A percentile compares a stretch with the other conserved stretches of the same genome.
These are phyloP conservation scores for Lepisosteus osseus DNA, from an alignment of 2,113 vertebrate genomes.

Conservation along the genomic window DNA sequence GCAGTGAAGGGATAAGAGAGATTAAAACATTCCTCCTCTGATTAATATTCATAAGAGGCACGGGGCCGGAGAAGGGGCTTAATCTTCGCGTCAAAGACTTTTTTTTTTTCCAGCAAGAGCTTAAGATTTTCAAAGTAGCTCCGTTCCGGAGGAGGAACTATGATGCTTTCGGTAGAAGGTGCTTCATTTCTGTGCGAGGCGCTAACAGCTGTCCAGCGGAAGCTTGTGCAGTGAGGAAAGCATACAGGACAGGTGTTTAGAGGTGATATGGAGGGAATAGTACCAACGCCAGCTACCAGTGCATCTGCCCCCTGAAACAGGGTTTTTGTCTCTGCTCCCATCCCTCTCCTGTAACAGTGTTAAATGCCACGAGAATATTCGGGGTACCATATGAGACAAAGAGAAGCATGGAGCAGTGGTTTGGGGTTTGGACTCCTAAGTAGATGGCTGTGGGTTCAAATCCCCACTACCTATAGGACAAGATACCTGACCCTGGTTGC, in stretches of 20 bases:
- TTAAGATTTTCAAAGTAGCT: slow-evolving; percentile 38
- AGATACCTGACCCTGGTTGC: too few relatives aligned
- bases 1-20: slow-evolving; percentile 91
- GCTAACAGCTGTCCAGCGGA: not conserved
- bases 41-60: slow-evolving; percentile 93
- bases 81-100: slow-evolving; percentile 19
- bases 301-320: not conserved
- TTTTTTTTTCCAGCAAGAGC: slow-evolving; percentile 15
- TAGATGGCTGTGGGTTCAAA: too few relatives aligned
- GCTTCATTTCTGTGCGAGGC: not conserved
- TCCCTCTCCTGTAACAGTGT: not conserved
- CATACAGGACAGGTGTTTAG: too few relatives aligned
- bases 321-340: slow-evolving; percentile 16
- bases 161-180: not conserved
- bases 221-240: not conserved
- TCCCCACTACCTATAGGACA: too few relatives aligned
- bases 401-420: too few relatives aligned
- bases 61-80: slow-evolving; percentile 46
- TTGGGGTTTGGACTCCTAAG: too few relatives aligned
- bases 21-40: slow-evolving; percentile 80
- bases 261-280: too few relatives aligned
- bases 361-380: too few relatives aligned
- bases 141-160: slow-evolving; percentile 21
- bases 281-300: too few relatives aligned
- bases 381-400: too few relatives aligned